A percentile compares a stretch with the other conserved stretches of the same genome.
Evolutionary conservation across 2,797 vertebrate genomes (phyloP).

Genomic region (Chaenodraco wilsoni): DNA sequence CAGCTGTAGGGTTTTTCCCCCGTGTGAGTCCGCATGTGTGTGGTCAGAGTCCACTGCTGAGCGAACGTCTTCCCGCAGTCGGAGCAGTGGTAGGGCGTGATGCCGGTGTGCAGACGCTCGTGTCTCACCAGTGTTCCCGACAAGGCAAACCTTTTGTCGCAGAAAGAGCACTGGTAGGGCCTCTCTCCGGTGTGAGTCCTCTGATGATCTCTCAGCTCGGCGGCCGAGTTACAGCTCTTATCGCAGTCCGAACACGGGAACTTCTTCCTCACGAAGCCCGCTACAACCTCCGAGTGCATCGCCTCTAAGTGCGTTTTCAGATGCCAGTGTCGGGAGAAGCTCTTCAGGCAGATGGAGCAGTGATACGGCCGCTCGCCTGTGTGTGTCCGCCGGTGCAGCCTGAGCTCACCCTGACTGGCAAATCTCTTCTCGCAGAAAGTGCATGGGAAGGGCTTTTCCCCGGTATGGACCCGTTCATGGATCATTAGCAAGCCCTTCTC

Average conservation of each 20-base stretch:
- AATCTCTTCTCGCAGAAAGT: slow-evolving; percentile 80
- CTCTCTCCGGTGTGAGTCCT: slow-evolving; percentile 81
- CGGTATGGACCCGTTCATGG: slow-evolving; percentile 78
- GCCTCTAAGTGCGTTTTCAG: slow-evolving; percentile 80
- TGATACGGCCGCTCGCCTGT: slow-evolving; percentile 79
- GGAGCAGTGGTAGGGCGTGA: slow-evolving; percentile 79
- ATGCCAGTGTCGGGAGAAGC: slow-evolving; percentile 80
- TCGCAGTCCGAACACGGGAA: slow-evolving; percentile 78
- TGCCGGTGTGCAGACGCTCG: slow-evolving; percentile 79
- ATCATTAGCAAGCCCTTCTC: slow-evolving; percentile 82
- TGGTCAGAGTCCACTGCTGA: slow-evolving; percentile 81
- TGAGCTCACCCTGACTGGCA: slow-evolving; percentile 79
- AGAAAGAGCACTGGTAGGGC: slow-evolving; percentile 81
- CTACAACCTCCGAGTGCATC: slow-evolving; percentile 76
- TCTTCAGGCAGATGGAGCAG: slow-evolving; percentile 79
- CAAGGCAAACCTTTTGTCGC: slow-evolving; percentile 77
- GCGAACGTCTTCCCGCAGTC: slow-evolving; percentile 82
- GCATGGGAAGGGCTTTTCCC: slow-evolving; percentile 79
- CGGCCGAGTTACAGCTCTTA: slow-evolving; percentile 80
- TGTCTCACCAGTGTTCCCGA: slow-evolving; percentile 79
- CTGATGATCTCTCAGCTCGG: slow-evolving; percentile 78
- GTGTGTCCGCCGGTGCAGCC: slow-evolving; percentile 78
- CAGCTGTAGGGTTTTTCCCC: slow-evolving; percentile 81
- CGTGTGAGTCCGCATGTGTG: slow-evolving; percentile 80
- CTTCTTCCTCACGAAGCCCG: slow-evolving; percentile 74